These are phyloP conservation scores for Lagodon rhomboides DNA, from an alignment of 2,797 vertebrate genomes.

Conservation along the genomic window DNA sequence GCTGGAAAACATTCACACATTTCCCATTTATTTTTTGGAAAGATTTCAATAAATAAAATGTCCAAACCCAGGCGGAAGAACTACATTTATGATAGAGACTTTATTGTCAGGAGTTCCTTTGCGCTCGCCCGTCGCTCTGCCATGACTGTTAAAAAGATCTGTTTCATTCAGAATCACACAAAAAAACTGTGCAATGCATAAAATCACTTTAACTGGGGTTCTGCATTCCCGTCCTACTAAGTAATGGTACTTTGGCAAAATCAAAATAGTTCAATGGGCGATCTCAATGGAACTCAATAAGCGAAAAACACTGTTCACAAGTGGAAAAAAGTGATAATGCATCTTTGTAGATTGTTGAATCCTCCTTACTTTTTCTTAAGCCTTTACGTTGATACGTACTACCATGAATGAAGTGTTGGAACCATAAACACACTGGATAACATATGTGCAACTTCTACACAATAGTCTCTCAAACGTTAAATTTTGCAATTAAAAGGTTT, in stretches of 20 bases:
- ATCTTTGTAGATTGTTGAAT: conserved; percentile 82
- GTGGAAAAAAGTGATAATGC: conserved; percentile 87
- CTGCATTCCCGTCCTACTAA: conserved; percentile 81
- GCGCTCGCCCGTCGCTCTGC: conserved; percentile 82
- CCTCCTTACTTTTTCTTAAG: conserved; percentile 74
- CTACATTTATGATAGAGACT: conserved; percentile 91
- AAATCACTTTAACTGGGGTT: conserved; percentile 83
- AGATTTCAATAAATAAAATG: conserved; percentile 90
- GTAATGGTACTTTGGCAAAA: conserved; percentile 88
- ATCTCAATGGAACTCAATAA: conserved; percentile 83
- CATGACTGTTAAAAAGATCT: conserved; percentile 84
- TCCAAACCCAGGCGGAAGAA: conserved; percentile 93
- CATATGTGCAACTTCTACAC: conserved; percentile 95
- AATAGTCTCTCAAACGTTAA: conserved; percentile 94
- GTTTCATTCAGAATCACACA: conserved; percentile 84
- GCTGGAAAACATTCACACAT: conserved; percentile 93
- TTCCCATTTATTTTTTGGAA: conserved; percentile 86
- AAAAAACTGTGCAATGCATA: conserved; percentile 91
- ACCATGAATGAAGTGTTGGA: conserved; percentile 92
- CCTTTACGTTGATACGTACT: conserved; percentile 86
- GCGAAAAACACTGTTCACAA: conserved; percentile 91
- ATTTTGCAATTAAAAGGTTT: conserved; percentile 93
- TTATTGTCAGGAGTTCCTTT: conserved; percentile 87
- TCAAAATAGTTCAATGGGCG: conserved; percentile 87
- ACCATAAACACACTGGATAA: conserved; percentile 90